Conservation (phyloP, 2,888 invertebrate genomes). For the Ormia ochracea region DNA sequence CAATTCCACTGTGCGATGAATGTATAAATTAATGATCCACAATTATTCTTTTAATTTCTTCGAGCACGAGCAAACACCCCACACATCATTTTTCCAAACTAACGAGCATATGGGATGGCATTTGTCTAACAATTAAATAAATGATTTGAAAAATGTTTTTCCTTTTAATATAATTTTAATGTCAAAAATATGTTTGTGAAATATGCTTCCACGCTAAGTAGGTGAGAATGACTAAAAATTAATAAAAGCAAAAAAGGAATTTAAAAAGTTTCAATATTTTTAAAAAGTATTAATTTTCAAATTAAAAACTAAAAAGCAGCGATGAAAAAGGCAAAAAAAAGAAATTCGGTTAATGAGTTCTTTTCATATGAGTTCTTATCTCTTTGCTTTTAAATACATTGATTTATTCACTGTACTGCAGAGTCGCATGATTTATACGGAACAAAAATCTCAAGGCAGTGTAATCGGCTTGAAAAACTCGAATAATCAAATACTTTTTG, state of each 20-base stretch:
- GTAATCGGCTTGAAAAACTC: too few species aligned
- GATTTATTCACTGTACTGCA: too few species aligned
- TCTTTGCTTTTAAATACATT: too few species aligned
- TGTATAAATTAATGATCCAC: constrained; percentile 61
- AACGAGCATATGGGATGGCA: constrained; percentile 19
- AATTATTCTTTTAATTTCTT: constrained; percentile 51
- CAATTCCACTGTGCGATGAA: constrained; percentile 43
- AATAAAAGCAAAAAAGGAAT: not conserved
- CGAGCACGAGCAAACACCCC: not conserved
- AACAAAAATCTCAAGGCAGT: too few species aligned
- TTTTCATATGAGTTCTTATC: too few species aligned
- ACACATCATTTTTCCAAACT: not conserved
- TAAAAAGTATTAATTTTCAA: not conserved
- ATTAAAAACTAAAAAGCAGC: too few species aligned
- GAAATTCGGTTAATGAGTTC: too few species aligned
- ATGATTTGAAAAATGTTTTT: constrained; percentile 29
- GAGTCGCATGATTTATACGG: too few species aligned
- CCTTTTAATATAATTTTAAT: constrained; percentile 8
- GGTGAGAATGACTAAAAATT: constrained; percentile 27
- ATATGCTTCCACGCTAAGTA: not conserved
- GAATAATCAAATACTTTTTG: too few species aligned
- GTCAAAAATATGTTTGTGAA: constrained; percentile 23
- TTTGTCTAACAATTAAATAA: constrained; percentile 54
- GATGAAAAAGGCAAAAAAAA: too few species aligned
- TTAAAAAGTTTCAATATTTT: not conserved